Evolutionary conservation across 2,888 invertebrate genomes (phyloP), one percentile per base, ranked within the genome.

Genomic region (Seira ritae): DNA sequence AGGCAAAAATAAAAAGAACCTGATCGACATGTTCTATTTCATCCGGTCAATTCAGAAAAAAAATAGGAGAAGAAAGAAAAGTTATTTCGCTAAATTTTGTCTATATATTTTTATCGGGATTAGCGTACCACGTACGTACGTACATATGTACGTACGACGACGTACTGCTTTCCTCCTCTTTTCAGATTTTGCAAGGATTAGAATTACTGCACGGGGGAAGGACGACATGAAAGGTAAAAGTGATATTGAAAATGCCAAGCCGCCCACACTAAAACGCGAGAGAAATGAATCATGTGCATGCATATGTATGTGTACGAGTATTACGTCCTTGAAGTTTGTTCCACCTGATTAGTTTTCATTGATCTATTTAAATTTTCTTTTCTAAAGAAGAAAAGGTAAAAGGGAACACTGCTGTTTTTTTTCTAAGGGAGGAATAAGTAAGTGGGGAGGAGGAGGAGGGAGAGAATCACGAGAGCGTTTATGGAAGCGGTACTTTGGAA

Each of bases 201-300:
- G 69, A 60, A 23, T 60, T 15, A 31, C 8, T 31, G 31, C 8
- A 31, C 8, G 31, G 3, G 31, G 2, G n/a, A 31, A 37, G 0
- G 15, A 79, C 19, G 84, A 84, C 65, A 81, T 86, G 65, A 80
- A 86, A 72, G 81, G 2, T 71, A 85, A 50, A 60, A 85, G 83
- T 79, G 46, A 50, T 86, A 65, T 84, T 86, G 82, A 50, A 50
- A 50, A 50, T 50, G 50, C 6, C 12, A 15, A 50, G 12, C 3
- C 50, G 50, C 50, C 50, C 15, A 50, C 50, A 50, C 76, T 23
- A n/a, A 8, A 31, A 31, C 31, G 31, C n/a, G n/a, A n/a, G n/a
- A n/a, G n/a, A n/a, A 31, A 31, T 31, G 31, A 31, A 31, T 31
- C 31, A 31, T 31, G 31, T 2, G 31, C 31, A 31, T 31, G 8